Percentiles rank a stretch among this genome's conserved stretches.
These are phyloP conservation scores for Momotus momota DNA, from an alignment of 2,797 vertebrate species.

Conservation along the genomic window DNA sequence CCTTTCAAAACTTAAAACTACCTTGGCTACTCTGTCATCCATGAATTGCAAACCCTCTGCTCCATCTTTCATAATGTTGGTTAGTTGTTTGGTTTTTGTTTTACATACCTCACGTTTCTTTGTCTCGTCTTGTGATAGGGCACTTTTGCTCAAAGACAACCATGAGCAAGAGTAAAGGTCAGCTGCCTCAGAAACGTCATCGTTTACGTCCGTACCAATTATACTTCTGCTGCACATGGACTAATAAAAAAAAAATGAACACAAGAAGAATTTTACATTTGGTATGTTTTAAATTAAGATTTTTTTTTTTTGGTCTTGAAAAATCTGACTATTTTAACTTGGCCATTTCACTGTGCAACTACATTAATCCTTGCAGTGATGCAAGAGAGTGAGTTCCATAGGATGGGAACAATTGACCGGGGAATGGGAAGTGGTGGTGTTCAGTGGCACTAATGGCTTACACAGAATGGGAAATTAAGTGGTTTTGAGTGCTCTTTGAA, in stretches of 20 bases:
- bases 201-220: neutral
- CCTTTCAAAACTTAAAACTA: neutral
- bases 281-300: neutral
- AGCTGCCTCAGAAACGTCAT: neutral
- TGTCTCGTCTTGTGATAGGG: neutral
- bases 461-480: neutral
- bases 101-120: conserved; percentile 19
- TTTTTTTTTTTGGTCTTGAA: neutral
- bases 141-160: conserved; percentile 9
- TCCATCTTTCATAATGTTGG: neutral
- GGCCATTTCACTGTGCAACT: neutral
- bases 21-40: neutral
- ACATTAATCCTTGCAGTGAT: neutral
- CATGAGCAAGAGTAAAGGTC: neutral
- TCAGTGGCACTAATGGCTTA: neutral
- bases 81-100: neutral
- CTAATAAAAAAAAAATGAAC: neutral
- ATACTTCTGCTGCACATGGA: neutral
- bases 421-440: neutral
- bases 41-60: neutral
- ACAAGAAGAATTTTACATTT: neutral
- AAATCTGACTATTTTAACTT: neutral
- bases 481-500: neutral
- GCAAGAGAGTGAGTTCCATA: neutral
- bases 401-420: neutral